These are phyloP conservation scores for Peromyscus aztecus DNA, from an alignment of 2,797 vertebrate genomes.

Conservation along the genomic window DNA sequence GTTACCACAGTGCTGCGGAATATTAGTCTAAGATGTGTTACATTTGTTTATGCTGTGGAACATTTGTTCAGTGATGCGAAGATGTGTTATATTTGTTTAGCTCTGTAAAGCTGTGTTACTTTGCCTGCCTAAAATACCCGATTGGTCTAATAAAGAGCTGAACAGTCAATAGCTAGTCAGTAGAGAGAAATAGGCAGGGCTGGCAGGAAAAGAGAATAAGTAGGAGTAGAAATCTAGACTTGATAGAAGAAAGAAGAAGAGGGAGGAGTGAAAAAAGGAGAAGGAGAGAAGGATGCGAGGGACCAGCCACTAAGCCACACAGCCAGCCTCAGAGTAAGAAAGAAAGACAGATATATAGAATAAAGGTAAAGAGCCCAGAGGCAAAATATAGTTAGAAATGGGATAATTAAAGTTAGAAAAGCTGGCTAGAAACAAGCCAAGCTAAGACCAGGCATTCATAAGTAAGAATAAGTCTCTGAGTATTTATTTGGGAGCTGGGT, in stretches of 20 bases:
- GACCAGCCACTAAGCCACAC: neutral
- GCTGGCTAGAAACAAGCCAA: neutral
- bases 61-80: neutral
- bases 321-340: neutral
- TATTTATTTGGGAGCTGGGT: neutral
- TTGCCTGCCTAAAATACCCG: neutral
- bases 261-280: neutral
- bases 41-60: neutral
- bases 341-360: neutral
- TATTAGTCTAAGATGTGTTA: neutral
- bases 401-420: neutral
- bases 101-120: neutral
- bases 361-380: neutral
- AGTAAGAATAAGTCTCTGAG: neutral
- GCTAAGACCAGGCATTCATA: neutral
- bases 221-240: neutral
- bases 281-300: neutral
- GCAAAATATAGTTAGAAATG: neutral
- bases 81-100: neutral
- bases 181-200: neutral
- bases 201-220: neutral
- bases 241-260: neutral
- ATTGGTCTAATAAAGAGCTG: neutral
- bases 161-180: neutral
- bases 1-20: neutral